Evolutionary conservation across 2,113 vertebrate genomes (phyloP).

Genomic region (Mobula birostris): DNA sequence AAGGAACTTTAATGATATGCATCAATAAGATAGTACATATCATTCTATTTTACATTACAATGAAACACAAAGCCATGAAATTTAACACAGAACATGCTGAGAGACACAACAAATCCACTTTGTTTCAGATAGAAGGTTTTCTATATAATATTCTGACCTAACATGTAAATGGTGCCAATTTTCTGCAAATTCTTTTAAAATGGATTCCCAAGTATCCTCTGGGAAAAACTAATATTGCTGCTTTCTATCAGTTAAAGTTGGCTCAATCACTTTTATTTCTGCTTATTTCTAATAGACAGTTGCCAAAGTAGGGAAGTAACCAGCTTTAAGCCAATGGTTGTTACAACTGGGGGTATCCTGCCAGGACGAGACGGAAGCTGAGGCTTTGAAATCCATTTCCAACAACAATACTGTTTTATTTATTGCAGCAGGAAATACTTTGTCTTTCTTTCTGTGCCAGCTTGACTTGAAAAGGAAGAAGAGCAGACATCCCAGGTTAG

Average conservation of each 20-base stretch:
- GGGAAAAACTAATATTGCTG: neutral
- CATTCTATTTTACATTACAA: neutral
- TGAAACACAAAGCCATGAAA: neutral
- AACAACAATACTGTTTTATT: conserved; percentile 19
- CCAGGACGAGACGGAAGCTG: neutral
- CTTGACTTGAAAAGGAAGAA: neutral
- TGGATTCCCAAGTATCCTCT: neutral
- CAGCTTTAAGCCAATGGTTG: neutral
- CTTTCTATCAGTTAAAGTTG: neutral
- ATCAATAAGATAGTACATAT: no score
- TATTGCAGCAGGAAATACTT: neutral
- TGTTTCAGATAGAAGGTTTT: neutral
- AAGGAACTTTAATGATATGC: neutral
- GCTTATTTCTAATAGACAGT: neutral
- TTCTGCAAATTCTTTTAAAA: neutral
- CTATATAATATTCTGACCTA: neutral
- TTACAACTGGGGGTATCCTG: neutral
- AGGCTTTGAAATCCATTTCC: conserved; percentile 9
- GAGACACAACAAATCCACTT: neutral
- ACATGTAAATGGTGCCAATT: neutral
- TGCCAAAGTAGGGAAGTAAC: neutral
- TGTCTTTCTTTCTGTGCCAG: neutral
- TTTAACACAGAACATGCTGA: neutral
- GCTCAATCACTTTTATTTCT: neutral
- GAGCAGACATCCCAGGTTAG: neutral